Percentiles rank a stretch among this genome's conserved stretches.
Evolutionary conservation across 2,888 invertebrate genomes (phyloP).

Genomic region (Muschampia staudingeri): DNA sequence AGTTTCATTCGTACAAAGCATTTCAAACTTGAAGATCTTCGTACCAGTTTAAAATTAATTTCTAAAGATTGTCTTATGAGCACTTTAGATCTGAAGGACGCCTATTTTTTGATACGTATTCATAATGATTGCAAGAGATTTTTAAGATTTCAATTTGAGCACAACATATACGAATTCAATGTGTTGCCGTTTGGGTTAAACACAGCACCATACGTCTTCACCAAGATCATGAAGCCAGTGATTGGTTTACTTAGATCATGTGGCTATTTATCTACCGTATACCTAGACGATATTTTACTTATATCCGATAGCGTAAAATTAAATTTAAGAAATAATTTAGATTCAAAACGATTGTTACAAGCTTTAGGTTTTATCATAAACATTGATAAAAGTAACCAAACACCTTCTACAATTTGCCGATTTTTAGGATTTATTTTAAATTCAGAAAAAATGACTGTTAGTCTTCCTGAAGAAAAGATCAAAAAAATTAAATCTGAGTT

Average conservation of each 20-base stretch:
- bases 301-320: background rate
- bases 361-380: slow-evolving; percentile 9
- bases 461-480: slow-evolving; percentile 60
- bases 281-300: slow-evolving; percentile 16
- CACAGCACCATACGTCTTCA: too few relatives aligned
- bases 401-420: slow-evolving; percentile 12
- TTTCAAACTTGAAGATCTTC: slow-evolving; percentile 58
- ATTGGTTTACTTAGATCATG: background rate
- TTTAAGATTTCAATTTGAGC: slow-evolving; percentile 46
- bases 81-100: slow-evolving; percentile 52
- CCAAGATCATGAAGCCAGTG: too few relatives aligned
- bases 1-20: slow-evolving; percentile 35
- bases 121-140: slow-evolving; percentile 49
- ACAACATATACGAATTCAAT: too few relatives aligned
- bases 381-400: background rate
- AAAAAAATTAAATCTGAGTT: slow-evolving; percentile 25
- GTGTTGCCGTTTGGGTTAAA: too few relatives aligned
- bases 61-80: slow-evolving; percentile 45
- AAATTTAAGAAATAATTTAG: background rate
- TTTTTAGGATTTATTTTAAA: slow-evolving; percentile 59
- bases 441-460: slow-evolving; percentile 27
- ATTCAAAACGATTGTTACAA: background rate
- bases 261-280: slow-evolving; percentile 6
- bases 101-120: slow-evolving; percentile 53
- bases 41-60: slow-evolving; percentile 53